phyloP scores from a whole-genome alignment of 2,888 invertebrate species.

The Habrosyne pyritoides region DNA sequence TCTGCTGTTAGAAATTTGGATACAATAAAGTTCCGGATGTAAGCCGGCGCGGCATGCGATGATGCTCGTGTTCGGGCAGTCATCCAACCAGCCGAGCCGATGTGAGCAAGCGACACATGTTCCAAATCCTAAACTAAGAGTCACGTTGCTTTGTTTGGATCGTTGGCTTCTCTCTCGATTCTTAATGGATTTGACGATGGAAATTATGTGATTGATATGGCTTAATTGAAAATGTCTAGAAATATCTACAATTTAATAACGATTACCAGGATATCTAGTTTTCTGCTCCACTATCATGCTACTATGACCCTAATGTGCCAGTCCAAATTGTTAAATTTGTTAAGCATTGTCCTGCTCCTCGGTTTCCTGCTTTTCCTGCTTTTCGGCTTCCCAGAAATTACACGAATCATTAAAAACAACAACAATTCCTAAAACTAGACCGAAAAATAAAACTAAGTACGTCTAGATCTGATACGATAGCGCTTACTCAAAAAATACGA shows the following conservation, averaged over 20 bases:
- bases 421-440: no score
- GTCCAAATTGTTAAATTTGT: no score
- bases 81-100: slow-evolving; percentile 3
- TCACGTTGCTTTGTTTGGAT: slow-evolving; percentile 5
- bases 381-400: no score
- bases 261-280: no score
- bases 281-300: no score
- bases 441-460: no score
- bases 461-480: not conserved
- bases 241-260: no score
- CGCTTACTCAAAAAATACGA: not conserved
- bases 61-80: not conserved
- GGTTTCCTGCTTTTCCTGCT: no score
- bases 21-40: not conserved
- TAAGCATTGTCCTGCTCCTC: no score
- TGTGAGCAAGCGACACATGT: not conserved
- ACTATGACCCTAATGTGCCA: no score
- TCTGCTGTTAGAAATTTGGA: not conserved
- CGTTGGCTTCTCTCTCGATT: not conserved
- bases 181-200: not conserved
- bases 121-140: not conserved
- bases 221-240: no score
- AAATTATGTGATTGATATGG: not conserved
- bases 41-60: not conserved
- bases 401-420: no score